These are phyloP conservation scores for Agrochola lychnidis DNA, from an alignment of 2,888 invertebrate genomes.

Conservation along the genomic window DNA sequence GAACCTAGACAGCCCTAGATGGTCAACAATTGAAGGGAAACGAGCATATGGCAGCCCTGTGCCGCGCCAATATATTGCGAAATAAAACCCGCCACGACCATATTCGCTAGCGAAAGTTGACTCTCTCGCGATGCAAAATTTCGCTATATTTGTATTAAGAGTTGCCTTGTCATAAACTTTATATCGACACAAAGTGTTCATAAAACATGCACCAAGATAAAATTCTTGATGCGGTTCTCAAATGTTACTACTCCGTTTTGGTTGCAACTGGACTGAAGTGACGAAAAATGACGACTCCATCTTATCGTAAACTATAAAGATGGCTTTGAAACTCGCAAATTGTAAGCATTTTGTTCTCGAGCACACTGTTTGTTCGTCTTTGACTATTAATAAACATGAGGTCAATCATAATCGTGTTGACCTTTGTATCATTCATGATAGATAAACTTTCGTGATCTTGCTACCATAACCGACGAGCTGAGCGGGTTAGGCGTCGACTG, in stretches of 20 bases:
- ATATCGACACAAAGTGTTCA: constrained; percentile 70
- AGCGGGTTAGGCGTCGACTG: constrained; percentile 33
- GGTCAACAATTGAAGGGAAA: constrained; percentile 64
- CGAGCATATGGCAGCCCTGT: constrained; percentile 67
- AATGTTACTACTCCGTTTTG: constrained; percentile 47
- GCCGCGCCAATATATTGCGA: constrained; percentile 71
- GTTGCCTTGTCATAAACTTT: constrained; percentile 76
- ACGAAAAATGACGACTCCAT: constrained; percentile 31
- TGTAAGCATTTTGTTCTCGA: constrained; percentile 30
- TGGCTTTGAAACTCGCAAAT: constrained; percentile 26
- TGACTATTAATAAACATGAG: constrained; percentile 29
- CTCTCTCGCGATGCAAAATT: constrained; percentile 76
- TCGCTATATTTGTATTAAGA: constrained; percentile 80
- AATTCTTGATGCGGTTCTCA: constrained; percentile 36
- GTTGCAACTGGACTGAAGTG: constrained; percentile 20
- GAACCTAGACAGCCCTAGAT: constrained; percentile 65
- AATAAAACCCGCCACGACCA: constrained; percentile 79
- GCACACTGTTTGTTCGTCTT: background rate
- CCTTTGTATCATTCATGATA: constrained; percentile 40
- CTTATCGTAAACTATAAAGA: constrained; percentile 2
- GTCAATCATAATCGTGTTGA: constrained; percentile 47
- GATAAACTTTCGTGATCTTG: constrained; percentile 54
- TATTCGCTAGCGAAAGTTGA: constrained; percentile 86
- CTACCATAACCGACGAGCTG: constrained; percentile 34
- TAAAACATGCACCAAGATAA: constrained; percentile 65